Conservation (phyloP, 2,797 vertebrate species). For the Gila robusta region DNA sequence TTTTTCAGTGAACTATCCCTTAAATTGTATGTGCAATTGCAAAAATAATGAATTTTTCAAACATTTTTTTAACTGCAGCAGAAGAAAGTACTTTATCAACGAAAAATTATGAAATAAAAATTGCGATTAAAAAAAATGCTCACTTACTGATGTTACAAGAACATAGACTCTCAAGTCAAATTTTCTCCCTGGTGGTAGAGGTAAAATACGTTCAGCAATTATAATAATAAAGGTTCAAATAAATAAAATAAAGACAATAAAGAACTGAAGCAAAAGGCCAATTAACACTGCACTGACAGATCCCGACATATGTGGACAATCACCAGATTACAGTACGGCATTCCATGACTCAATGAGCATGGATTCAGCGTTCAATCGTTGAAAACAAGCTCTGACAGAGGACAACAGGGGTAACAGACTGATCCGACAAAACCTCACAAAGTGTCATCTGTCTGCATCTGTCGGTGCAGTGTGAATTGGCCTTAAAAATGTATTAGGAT, state of each 20-base stretch:
- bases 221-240: not conserved
- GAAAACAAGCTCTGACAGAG: not conserved
- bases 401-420: not conserved
- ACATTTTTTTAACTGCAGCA: not conserved
- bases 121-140: conserved; percentile 11
- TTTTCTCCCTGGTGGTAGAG: conserved; percentile 80
- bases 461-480: not conserved
- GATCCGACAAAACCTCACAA: not conserved
- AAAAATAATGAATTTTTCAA: not conserved
- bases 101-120: not conserved
- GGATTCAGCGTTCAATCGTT: fast-evolving
- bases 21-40: not conserved
- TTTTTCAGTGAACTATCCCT: too few relatives aligned
- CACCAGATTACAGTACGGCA: not conserved
- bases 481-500: conserved; percentile 10
- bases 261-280: not conserved
- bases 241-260: not conserved
- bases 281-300: not conserved
- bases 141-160: conserved; percentile 86
- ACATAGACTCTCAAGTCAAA: conserved; percentile 91
- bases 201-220: not conserved
- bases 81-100: not conserved
- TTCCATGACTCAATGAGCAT: not conserved
- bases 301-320: not conserved
- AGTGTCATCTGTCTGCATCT: not conserved